phyloP scores from a whole-genome alignment of 1,140 invertebrate species.

The Holotrichia oblita region DNA sequence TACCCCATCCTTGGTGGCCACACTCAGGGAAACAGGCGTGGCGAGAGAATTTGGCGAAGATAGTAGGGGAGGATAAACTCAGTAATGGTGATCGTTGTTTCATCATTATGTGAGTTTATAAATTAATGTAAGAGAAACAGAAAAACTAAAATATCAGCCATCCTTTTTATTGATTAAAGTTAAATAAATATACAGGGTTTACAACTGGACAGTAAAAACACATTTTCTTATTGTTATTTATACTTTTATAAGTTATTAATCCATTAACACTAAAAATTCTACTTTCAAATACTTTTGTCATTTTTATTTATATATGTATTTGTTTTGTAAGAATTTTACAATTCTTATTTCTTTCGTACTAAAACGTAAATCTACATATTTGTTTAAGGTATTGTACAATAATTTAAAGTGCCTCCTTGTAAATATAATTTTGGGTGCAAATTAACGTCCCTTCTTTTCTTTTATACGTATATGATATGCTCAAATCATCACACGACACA shows the following conservation, averaged over 20 bases:
- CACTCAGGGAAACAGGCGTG: too few species aligned
- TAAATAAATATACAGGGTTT: constrained; percentile 28
- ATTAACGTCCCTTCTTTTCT: background rate
- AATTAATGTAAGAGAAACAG: background rate
- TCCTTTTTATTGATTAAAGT: constrained; percentile 20
- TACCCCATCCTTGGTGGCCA: too few species aligned
- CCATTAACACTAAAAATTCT: constrained; percentile 16
- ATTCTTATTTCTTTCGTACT: constrained; percentile 7
- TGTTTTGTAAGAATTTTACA: constrained; percentile 1
- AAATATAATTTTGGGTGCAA: constrained; percentile 6
- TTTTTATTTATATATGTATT: constrained; percentile 24
- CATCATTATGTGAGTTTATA: too few species aligned
- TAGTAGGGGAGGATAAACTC: too few species aligned
- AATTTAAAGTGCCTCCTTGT: constrained; percentile 35
- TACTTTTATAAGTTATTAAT: constrained; percentile 21
- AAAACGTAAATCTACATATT: constrained; percentile 18
- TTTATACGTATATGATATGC: constrained; percentile 37
- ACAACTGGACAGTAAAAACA: constrained; percentile 29
- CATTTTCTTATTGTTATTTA: background rate
- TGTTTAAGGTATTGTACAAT: constrained; percentile 38
- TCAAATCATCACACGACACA: constrained; percentile 14
- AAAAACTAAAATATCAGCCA: background rate
- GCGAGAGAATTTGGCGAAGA: too few species aligned
- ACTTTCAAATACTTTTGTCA: constrained; percentile 13
- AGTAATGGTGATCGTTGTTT: too few species aligned